Evolutionary conservation across 2,113 vertebrate genomes (phyloP), one percentile per base, ranked within the genome.

Genomic region (Dryoscopus gambensis): DNA sequence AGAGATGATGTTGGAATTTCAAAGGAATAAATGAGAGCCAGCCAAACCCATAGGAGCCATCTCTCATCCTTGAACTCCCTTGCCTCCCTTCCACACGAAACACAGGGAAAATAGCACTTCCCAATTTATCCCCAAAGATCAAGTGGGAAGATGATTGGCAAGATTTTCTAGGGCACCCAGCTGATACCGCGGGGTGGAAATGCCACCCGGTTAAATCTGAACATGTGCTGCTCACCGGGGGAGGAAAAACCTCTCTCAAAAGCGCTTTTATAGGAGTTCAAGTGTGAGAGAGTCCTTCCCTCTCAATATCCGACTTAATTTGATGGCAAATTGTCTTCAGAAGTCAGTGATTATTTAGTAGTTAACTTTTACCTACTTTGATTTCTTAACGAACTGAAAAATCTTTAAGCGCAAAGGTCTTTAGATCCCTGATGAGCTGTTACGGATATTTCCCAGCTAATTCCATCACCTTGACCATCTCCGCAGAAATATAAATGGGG

Each of bases 351-450:
- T 96, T 92, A 95, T 55, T 81, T 81, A 67, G 56, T 33, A 68
- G 83, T 92, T 92, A 87, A 49, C 73, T 96, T 95, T 73, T 40
- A 93, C 87, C 76, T 76, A 20, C 92, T 96, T 73, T 49, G 80
- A 63, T 90, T 93, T 70, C 89, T 95, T 92, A 93, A 95, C 84
- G 95, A 91, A 95, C 56, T 89, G 69, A 91, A 65, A 92, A 95
- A 81, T 64, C 80, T 84, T 95, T 92, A 21, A 68, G 87, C 65
- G n/a, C 63, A 52, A 92, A 96, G 93, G 91, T 92, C 84, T 79
- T 64, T 33, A 40, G 60, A 44, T 94, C 93, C 89, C 91, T 6
- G 22, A n/a, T 91, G 95, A 94, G 89, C 80, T 9, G 10, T 91
- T 91, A 22, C 5, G 15, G 60, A 31, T 37, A 46, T 76, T 96